Percentiles rank a stretch among this genome's conserved stretches.
Evolutionary conservation across 2,797 vertebrate species (phyloP).

Genomic region (Eptatretus atami): DNA sequence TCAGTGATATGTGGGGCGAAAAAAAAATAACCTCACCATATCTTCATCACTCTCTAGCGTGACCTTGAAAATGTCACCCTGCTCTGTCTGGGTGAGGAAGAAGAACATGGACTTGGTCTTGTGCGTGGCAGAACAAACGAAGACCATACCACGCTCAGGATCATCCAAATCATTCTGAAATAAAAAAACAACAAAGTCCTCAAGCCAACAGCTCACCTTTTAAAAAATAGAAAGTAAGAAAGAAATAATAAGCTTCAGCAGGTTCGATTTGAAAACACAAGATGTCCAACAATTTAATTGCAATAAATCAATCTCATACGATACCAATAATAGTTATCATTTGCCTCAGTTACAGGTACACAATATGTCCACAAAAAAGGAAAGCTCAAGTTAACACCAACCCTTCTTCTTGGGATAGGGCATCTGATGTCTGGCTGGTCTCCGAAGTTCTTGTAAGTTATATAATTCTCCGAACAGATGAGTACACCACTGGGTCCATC

Average conservation of each 20-base stretch:
- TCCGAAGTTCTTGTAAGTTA: constrained; percentile 94
- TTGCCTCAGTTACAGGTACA: too few species aligned
- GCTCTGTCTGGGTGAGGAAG: constrained; percentile 89
- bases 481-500: constrained; percentile 87
- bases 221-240: not conserved
- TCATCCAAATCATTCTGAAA: constrained; percentile 77
- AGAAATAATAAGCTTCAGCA: too few species aligned
- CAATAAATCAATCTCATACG: too few species aligned
- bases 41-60: constrained; percentile 92
- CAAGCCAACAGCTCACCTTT: not conserved
- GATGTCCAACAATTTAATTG: too few species aligned
- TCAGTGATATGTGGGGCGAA: not conserved
- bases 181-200: not conserved
- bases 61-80: constrained; percentile 95
- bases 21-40: constrained; percentile 31
- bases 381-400: constrained; percentile 15
- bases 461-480: constrained; percentile 96
- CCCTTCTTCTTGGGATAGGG: constrained; percentile 76
- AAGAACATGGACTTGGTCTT: constrained; percentile 99
- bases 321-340: too few species aligned
- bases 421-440: constrained; percentile 95
- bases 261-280: too few species aligned
- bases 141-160: constrained; percentile 92
- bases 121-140: constrained; percentile 92
- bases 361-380: too few species aligned